phyloP scores from a whole-genome alignment of 2,113 vertebrate genomes.

The Solea senegalensis region DNA sequence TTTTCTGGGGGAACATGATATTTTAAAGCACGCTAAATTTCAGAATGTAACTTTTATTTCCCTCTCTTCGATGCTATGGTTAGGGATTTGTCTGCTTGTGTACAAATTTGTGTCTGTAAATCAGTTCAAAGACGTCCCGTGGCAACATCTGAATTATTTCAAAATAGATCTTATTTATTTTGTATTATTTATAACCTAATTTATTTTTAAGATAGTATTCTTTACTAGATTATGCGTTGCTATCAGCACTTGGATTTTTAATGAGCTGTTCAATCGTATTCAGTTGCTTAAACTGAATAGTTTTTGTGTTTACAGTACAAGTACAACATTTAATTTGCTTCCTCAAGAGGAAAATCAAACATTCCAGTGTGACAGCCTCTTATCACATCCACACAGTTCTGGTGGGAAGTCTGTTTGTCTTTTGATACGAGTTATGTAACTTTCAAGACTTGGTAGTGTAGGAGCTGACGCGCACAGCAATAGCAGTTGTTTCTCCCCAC shows the following conservation, averaged over 20 bases:
- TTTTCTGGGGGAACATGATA: background rate
- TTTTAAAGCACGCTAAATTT: constrained; percentile 59
- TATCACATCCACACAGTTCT: constrained; percentile 31
- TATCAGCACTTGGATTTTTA: constrained; percentile 47
- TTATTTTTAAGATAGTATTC: constrained; percentile 54
- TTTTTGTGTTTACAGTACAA: constrained; percentile 55
- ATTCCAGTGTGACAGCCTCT: constrained; percentile 57
- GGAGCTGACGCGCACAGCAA: constrained; percentile 52
- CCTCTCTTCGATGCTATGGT: constrained; percentile 9
- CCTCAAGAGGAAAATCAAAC: constrained; percentile 37
- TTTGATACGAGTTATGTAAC: constrained; percentile 56
- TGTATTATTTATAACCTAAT: constrained; percentile 62
- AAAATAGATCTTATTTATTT: constrained; percentile 57
- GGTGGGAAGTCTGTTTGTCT: constrained; percentile 50
- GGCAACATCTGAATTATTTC: constrained; percentile 42
- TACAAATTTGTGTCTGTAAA: constrained; percentile 18
- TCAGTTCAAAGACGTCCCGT: constrained; percentile 37
- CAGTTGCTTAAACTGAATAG: constrained; percentile 15
- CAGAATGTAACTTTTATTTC: constrained; percentile 15
- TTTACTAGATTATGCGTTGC: constrained; percentile 31
- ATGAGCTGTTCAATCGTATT: constrained; percentile 49
- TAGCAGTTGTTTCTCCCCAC: constrained; percentile 39
- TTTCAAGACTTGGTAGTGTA: constrained; percentile 15
- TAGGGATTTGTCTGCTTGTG: constrained; percentile 25
- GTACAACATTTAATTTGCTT: constrained; percentile 20